Evolutionary conservation across 23 tunicate species (phyloP), one percentile per base, ranked within the genome.

Genomic region (Ciona savignyi): DNA sequence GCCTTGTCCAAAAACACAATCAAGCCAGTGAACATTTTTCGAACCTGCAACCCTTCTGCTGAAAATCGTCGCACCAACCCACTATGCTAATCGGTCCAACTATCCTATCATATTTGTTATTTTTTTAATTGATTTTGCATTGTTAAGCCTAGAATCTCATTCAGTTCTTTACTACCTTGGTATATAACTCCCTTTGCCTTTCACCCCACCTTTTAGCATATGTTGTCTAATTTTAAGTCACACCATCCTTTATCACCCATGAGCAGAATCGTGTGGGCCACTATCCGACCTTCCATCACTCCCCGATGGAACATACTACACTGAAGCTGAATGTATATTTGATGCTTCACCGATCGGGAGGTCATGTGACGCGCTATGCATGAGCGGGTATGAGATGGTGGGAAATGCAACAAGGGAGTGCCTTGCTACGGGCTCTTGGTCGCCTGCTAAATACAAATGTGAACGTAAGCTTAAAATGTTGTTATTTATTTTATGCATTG

Each of bases 261-360:
- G 62, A 51, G 20, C 28, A 64, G 68, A 64, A 23, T 25, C 28
- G n/a, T 64, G 68, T 25, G 20, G 22, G 6, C 68, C 68, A 64
- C 68, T 64, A 64, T 24, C 68, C 4, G 68, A 25, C 20, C 22
- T 23, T 64, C 27, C 28, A 6, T 24, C n/a, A 32, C 56, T 4
- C 9, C 56, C 67, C 67, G 15, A 72, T 21, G 51, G 51, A 19
- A 25, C 76, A 1, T 49, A 48, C 23, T 72, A 72, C 29, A n/a
- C 27, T 6, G 95, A 87, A 26, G 68, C 77, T 3, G 86, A 76
- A 27, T 87, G 95, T 77, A 75, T 87, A 23, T 87, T 87, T 77
- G 84, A 87, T 15, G 60, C 75, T 27, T 51, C 86, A 22, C 77
- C 69, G 56, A 70, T 75, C 3, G 82, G 82, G n/a, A 73, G 76